Evolutionary conservation across 2,113 vertebrate species (phyloP), one percentile per base, ranked within the genome.

Genomic region (Corythaixoides concolor): DNA sequence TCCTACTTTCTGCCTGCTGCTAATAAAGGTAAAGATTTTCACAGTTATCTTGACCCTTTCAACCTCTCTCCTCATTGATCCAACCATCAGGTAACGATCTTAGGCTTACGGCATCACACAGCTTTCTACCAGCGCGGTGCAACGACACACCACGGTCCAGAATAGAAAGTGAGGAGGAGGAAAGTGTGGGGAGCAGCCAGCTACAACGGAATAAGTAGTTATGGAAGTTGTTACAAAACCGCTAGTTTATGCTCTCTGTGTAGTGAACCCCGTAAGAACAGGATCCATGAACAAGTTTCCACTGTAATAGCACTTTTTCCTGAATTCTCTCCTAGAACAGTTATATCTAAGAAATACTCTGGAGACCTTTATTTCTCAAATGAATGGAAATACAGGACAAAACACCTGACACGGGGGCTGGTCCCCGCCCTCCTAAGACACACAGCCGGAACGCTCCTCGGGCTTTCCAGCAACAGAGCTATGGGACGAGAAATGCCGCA

Each of bases 371-470:
- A 1, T 23, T 39, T 15, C 24, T 70, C 11, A 28, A 26, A 52
- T 7, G 12, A 2, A 24, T 3, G 9, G 35, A 35, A 66, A 73
- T 0, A 5, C 7, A 15, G 63, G 58, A 26, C 52, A 15, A 18
- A 21, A 7, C 15, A 22, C 28, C 35, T 2, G 32, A 4, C 13
- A 2, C 5, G 14, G 32, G 43, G 1, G 33, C 79, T 28, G 67
- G 37, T 62, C n/a, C 37, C 35, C 20, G 8, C 21, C 21, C 76
- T 66, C 80, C 52, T 8, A 12, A 13, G 4, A 14, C 6, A 4
- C 0, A 5, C 52, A 37, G 41, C 27, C 9, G 1, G 32, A 8
- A 32, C 0, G 5, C 50, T 75, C 9, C 77, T 35, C 10, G 0
- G 15, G 41, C 59, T 37, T 49, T 35, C 64, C 91, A 63, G 82